These are phyloP conservation scores for Mesocentrotus franciscanus DNA, from an alignment of 53 echinoderm and acorn worm species.

Conservation along the genomic window DNA sequence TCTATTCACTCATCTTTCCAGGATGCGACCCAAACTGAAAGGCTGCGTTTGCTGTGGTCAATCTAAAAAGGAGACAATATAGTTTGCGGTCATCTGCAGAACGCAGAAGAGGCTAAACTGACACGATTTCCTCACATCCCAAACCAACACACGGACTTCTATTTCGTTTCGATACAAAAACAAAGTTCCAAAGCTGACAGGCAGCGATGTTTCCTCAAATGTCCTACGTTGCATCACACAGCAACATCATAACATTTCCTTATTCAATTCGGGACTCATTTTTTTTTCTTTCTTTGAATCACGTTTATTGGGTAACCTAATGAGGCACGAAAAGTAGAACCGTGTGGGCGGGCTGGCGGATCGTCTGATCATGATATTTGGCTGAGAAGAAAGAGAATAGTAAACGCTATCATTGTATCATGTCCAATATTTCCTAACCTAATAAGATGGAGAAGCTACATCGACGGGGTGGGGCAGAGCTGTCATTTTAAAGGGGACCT, in stretches of 20 bases:
- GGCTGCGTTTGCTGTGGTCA: slow-evolving; percentile 4
- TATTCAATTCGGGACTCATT: background rate
- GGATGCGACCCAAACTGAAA: slow-evolving; percentile 1
- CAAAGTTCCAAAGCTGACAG: background rate
- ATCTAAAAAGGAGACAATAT: background rate
- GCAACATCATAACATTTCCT: slow-evolving; percentile 37
- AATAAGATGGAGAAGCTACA: background rate
- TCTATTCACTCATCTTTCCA: background rate
- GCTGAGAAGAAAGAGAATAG: background rate
- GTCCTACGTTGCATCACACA: background rate
- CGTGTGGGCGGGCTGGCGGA: background rate
- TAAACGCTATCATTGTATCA: background rate
- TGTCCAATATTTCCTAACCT: background rate
- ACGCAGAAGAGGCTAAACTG: background rate
- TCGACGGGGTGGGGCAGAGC: background rate
- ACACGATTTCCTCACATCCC: background rate
- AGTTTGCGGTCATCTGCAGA: slow-evolving; percentile 25
- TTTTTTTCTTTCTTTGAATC: background rate
- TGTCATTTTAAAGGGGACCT: background rate
- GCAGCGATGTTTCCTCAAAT: background rate
- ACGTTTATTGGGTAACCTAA: background rate
- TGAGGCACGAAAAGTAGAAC: slow-evolving; percentile 14
- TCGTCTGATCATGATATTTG: background rate
- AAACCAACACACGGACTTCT: background rate
- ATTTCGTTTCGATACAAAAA: background rate